Evolutionary conservation across 2,888 invertebrate genomes (phyloP).

Genomic region (Polydesmus complanatus): DNA sequence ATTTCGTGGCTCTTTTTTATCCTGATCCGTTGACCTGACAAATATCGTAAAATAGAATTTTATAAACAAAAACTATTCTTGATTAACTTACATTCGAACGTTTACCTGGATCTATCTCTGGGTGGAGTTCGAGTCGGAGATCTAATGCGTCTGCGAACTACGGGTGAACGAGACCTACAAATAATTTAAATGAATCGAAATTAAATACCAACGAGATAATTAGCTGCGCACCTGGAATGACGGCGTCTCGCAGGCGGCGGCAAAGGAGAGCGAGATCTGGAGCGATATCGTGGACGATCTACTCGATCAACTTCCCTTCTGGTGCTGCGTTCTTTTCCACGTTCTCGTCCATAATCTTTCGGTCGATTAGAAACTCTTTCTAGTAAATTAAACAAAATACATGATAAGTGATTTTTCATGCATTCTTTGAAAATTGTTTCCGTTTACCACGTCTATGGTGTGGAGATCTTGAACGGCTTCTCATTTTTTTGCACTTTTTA

Average conservation of each 20-base stretch:
- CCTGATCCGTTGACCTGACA: not conserved
- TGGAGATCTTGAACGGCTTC: constrained; percentile 11
- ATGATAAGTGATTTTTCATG: not conserved
- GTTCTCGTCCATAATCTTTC: not conserved
- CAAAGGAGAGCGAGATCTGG: not conserved
- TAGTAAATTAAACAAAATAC: not conserved
- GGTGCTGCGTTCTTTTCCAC: not conserved
- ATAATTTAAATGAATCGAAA: not conserved
- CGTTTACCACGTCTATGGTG: not conserved
- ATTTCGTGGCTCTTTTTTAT: not conserved
- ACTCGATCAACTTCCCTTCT: not conserved
- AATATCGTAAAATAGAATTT: not conserved
- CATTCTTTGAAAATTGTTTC: not conserved
- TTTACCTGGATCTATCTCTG: not conserved
- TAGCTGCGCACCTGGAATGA: not conserved
- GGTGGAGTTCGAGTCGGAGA: not conserved
- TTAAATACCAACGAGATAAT: not conserved
- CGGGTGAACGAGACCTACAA: not conserved
- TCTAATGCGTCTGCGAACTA: constrained; percentile 1
- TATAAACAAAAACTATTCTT: not conserved
- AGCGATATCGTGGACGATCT: not conserved
- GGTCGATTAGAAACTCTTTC: not conserved
- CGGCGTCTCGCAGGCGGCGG: not conserved
- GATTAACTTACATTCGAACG: not conserved
- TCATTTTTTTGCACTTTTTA: too few species aligned